Conservation (phyloP, 2,888 invertebrate species). For the Vannuccia rotundouncinata region DNA sequence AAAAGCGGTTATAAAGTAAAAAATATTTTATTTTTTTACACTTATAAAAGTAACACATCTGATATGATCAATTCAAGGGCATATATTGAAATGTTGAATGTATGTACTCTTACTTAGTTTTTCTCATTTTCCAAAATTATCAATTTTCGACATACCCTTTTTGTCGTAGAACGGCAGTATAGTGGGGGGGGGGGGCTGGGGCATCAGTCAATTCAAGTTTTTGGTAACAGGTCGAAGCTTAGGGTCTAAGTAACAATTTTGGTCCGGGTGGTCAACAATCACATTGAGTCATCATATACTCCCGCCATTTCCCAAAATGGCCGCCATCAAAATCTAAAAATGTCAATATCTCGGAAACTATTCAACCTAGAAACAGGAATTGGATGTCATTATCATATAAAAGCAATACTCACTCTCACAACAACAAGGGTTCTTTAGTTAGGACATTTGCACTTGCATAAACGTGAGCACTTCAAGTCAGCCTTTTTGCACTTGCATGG, state of each 20-base stretch:
- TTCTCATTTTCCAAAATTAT: no score
- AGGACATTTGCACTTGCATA: constrained; percentile 30
- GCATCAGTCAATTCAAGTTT: constrained; percentile 19
- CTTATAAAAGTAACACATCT: no score
- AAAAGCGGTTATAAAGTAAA: no score
- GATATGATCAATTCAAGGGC: no score
- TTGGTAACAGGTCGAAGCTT: constrained; percentile 19
- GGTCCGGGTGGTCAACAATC: constrained; percentile 18
- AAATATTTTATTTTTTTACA: no score
- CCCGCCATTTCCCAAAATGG: constrained; percentile 19
- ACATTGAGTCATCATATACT: constrained; percentile 3
- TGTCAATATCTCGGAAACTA: constrained; percentile 26
- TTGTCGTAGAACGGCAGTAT: no score
- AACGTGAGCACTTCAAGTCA: constrained; percentile 29
- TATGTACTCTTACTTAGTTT: no score
- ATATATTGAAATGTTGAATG: no score
- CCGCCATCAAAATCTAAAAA: constrained; percentile 31
- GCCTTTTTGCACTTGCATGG: constrained; percentile 38
- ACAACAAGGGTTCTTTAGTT: constrained; percentile 21
- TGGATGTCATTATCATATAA: background rate
- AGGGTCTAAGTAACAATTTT: constrained; percentile 25
- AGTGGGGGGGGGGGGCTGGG: no score
- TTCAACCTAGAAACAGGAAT: constrained; percentile 22
- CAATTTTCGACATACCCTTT: no score
- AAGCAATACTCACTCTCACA: background rate